Evolutionary conservation across 2,888 invertebrate genomes (phyloP), one percentile per base, ranked within the genome.

Genomic region (Drosophila borborema): DNA sequence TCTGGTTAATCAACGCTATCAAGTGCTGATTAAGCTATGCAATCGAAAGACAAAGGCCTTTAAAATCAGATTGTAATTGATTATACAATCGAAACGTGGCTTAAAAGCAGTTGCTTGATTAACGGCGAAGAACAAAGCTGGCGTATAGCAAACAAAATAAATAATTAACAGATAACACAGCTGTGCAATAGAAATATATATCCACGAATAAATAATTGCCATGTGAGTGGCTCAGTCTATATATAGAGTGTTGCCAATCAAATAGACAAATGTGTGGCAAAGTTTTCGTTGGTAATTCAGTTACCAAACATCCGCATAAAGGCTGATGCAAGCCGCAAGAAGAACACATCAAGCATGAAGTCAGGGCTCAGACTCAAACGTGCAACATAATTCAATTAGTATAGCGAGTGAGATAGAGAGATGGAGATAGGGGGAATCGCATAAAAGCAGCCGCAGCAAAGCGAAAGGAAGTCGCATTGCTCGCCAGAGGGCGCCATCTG

Each of bases 311-410:
- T 85, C 79, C 85, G 89, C 73, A 64, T 56, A 36, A 56, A 64
- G 80, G 60, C 23, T 61, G 55, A 68, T 66, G 58, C 62, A 68
- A 77, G 40, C 16, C 36, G 60, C 60, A 31, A 18, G 40, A 60
- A 64, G 74, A 80, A 74, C 64, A 67, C 80, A 81, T 82, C 43
- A 81, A 73, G 71, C 89, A 83, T 84, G 86, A 84, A 83, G 78
- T 71, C 36, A 58, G 45, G 40, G 45, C 40, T 23, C 64, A 62
- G 53, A 59, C 62, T 63, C 54, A 79, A 83, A 74, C 71, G 82
- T 89, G 89, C 87, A 85, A 80, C 87, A 89, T 89, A 82, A 85
- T 87, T 89, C 89, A 86, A 85, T 85, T 89, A 86, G 85, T 74
- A 45, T 23, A 46, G 38, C 2, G 54, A n/a, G 28, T 28, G 23